These are phyloP conservation scores for Hypomesus transpacificus DNA, from an alignment of 2,113 vertebrate genomes.

Conservation along the genomic window DNA sequence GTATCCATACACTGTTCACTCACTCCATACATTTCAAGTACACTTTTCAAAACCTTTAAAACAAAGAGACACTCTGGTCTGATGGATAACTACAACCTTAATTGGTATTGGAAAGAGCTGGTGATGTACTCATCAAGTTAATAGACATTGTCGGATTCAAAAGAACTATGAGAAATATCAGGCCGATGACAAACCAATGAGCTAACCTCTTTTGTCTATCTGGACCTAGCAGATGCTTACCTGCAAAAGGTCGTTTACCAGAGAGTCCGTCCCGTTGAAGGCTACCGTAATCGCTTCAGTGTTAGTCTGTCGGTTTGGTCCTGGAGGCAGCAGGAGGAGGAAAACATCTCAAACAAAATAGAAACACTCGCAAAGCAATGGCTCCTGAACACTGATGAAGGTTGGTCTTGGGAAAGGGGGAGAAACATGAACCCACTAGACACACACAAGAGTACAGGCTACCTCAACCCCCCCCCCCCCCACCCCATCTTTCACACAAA, in stretches of 20 bases:
- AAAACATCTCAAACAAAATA: conserved; percentile 20
- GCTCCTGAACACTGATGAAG: neutral
- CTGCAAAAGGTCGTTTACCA: conserved; percentile 82
- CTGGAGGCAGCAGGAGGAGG: conserved; percentile 40
- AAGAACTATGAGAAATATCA: neutral
- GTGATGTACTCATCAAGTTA: no score
- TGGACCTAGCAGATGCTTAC: conserved; percentile 47
- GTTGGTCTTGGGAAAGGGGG: neutral
- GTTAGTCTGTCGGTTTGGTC: conserved; percentile 69
- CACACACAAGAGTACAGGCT: conserved; percentile 8
- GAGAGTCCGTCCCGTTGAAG: conserved; percentile 79
- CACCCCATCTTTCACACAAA: neutral
- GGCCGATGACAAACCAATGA: neutral
- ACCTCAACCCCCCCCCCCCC: conserved; percentile 14
- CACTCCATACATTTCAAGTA: no score
- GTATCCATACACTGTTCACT: no score
- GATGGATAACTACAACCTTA: no score
- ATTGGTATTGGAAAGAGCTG: no score
- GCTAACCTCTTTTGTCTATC: neutral
- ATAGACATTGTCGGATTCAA: no score
- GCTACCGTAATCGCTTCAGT: conserved; percentile 76
- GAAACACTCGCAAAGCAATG: neutral
- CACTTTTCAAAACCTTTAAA: no score
- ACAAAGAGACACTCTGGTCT: no score
- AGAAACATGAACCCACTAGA: neutral